A percentile compares a stretch with the other conserved stretches of the same genome.
Conservation (phyloP, 35 echinoderm and acorn worm genomes). For the Patiria miniata region DNA sequence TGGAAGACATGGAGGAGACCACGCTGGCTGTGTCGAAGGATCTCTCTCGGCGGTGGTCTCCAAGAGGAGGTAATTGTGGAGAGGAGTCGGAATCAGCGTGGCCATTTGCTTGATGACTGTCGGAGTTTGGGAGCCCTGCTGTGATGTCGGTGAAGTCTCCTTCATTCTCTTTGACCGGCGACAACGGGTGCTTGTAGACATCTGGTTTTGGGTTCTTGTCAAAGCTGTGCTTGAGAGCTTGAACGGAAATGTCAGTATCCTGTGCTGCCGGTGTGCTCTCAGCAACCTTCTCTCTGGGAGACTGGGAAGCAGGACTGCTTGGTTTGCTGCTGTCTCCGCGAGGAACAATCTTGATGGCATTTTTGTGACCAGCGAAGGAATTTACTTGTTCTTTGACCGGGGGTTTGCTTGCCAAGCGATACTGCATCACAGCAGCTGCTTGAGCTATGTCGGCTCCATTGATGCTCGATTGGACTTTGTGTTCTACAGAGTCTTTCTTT, state of each 20-base stretch:
- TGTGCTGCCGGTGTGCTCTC: background rate
- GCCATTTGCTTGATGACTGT: background rate
- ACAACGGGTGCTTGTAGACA: constrained; percentile 21
- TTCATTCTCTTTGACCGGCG: constrained; percentile 48
- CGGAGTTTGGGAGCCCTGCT: background rate
- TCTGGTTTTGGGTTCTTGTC: constrained; percentile 27
- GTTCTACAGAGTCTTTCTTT: background rate
- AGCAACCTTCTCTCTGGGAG: constrained; percentile 32
- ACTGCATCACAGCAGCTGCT: constrained; percentile 58
- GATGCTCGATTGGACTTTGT: background rate
- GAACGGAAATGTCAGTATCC: background rate
- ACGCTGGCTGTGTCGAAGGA: constrained; percentile 78
- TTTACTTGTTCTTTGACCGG: constrained; percentile 29
- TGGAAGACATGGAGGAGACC: constrained; percentile 83
- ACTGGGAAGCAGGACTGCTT: constrained; percentile 24
- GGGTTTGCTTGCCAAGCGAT: constrained; percentile 46
- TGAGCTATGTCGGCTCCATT: constrained; percentile 29
- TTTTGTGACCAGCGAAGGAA: constrained; percentile 41
- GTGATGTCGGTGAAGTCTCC: constrained; percentile 5
- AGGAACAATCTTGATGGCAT: constrained; percentile 39
- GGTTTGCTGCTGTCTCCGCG: background rate
- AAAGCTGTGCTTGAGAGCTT: background rate
- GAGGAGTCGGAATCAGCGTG: constrained; percentile 42
- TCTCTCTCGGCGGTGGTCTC: constrained; percentile 57
- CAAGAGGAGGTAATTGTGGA: constrained; percentile 45